Evolutionary conservation across 2,113 vertebrate species (phyloP).

Genomic region (Zosterops lateralis): DNA sequence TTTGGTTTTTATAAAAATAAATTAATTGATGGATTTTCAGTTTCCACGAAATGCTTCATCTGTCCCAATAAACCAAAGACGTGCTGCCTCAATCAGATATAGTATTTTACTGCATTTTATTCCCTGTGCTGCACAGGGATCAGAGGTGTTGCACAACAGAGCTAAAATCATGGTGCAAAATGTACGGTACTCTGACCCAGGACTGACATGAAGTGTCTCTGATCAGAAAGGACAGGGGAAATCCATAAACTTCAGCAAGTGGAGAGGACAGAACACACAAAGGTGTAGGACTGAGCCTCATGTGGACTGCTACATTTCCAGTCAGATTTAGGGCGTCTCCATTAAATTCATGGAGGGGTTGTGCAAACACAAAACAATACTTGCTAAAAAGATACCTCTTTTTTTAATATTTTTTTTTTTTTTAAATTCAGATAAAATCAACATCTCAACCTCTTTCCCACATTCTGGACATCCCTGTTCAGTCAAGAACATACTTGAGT

Average conservation of each 20-base stretch:
- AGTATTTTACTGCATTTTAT: neutral
- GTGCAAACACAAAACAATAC: neutral
- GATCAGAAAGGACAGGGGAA: neutral
- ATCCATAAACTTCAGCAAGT: neutral
- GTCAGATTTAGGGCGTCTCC: neutral
- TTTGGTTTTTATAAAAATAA: neutral
- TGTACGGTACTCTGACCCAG: neutral
- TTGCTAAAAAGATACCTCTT: neutral
- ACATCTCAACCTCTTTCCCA: too few species aligned
- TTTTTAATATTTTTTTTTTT: neutral
- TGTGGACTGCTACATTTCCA: neutral
- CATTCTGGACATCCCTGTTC: neutral
- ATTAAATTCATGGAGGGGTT: neutral
- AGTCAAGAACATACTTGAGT: neutral
- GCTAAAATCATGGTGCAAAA: neutral
- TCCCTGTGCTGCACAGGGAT: neutral
- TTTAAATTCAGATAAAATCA: neutral
- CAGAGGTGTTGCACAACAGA: neutral
- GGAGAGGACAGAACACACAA: neutral
- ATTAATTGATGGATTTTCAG: neutral
- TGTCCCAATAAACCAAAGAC: neutral
- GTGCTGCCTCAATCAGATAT: neutral
- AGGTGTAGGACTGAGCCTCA: neutral
- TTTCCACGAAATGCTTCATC: neutral
- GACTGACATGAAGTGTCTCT: neutral